Base-by-base conservation (phyloP, 2,797 vertebrate species). In the Vespertilio murinus region DNA sequence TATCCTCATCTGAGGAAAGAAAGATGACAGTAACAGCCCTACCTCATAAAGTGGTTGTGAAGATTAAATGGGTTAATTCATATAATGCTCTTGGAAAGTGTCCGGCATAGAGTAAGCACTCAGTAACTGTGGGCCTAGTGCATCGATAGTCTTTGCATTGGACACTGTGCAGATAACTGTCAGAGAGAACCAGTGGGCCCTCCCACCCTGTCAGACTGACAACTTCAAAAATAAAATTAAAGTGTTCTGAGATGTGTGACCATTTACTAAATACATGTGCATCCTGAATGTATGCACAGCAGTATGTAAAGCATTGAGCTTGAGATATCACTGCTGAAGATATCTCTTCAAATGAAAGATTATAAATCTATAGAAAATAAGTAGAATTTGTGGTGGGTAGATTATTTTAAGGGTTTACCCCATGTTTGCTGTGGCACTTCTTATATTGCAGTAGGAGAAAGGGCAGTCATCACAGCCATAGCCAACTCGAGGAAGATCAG, bases 11-110 rank as follows among this genome's bases (percentile, higher is more conserved):
- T n/a, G 45, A 35, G 42, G 25, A 75, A 52, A 74, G 12, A 28
- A 38, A 22, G 47, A 30, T 30, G 52, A 8, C 3, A 30, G 2
- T 5, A 30, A 14, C 0, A 52, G 47, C 28, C 42, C 9, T 87
- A 16, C 67, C 23, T 65, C 59, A 64, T 0, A 56, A 73, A 75
- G 71, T 45, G 91, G 74, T 47, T 67, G 54, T 93, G 95, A 89
- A 59, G 84, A 69, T 81, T n/a, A 92, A 73, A n/a, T 47, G 54
- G 61, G 35, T 61, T 89, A 12, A 40, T 25, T 33, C 9, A 0
- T 6, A 6, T 6, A 14, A 73, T 28, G n/a, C 40, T 47, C 40
- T 40, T 12, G 7, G 73, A 56, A 49, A 30, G 52, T 0, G 13
- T 9, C 77, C 56, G 30, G 67, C 73, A 59, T 1, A 47, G 40